Evolutionary conservation across 2,113 vertebrate species (phyloP), one percentile per base, ranked within the genome.

Genomic region (Actenoides hombroni): DNA sequence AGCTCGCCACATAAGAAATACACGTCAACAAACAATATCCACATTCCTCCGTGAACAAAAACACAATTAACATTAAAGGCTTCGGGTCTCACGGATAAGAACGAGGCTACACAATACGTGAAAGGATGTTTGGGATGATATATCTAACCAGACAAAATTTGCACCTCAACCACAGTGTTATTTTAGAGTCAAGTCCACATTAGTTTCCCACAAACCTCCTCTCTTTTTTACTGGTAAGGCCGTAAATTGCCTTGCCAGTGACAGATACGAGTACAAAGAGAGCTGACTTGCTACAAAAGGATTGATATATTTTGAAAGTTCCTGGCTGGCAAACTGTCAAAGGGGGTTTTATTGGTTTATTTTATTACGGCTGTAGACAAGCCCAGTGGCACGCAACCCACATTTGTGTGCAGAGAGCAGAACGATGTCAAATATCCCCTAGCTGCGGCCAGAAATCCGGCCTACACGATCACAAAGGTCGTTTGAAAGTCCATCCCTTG

Each of bases 251-350:
- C 73, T 33, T 10, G 67, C 93, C 83, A 14, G 42, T 13, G 88
- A 92, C 73, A 94, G 95, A 92, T n/a, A 40, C 0, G 69, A 87
- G 81, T 78, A 95, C 92, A 86, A 93, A 96, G 88, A 51, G 81
- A 48, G 91, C 53, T 1, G 84, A 83, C 79, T 65, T 74, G 92
- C 94, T 65, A 83, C 92, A 49, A 65, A 95, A 64, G 73, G 86
- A 93, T 86, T 78, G 94, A 92, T 81, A 71, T 9, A 3, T 85
- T 83, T 78, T 56, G 59, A 83, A 90, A 78, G 87, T 90, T 85
- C 42, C 93, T 42, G 81, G 60, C 83, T 65, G 68, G 84, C 90
- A 69, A 88, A 42, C 26, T 21, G 85, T 86, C 87, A 71, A 73
- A 63, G 1, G 9, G 44, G 7, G 21, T 39, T 49, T 42, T 12